These are phyloP conservation scores for Hydraecia micacea DNA, from an alignment of 2,888 invertebrate species.

Conservation along the genomic window DNA sequence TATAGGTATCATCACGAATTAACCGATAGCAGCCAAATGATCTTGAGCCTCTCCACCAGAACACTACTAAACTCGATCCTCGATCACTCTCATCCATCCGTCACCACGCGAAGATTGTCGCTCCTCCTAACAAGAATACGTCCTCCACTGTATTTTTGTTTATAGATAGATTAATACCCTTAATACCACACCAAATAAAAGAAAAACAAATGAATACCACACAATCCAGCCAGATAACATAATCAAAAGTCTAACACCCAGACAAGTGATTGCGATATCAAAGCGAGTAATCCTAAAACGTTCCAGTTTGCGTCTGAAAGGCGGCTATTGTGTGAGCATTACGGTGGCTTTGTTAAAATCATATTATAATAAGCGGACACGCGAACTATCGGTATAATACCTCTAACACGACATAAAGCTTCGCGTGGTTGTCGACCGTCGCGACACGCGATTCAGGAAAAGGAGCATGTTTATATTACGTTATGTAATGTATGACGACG, in stretches of 20 bases:
- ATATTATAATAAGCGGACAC: slow-evolving; percentile 86
- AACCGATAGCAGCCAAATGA: not conserved
- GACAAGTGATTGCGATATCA: slow-evolving; percentile 69
- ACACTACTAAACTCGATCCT: not conserved
- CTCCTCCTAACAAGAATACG: too few species aligned
- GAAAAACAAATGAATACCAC: slow-evolving; percentile 14
- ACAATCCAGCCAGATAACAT: slow-evolving; percentile 46
- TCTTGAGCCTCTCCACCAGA: not conserved
- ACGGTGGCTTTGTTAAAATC: slow-evolving; percentile 84
- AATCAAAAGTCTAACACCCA: slow-evolving; percentile 51
- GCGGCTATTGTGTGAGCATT: slow-evolving; percentile 84
- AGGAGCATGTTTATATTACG: slow-evolving; percentile 58
- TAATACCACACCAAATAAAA: not conserved
- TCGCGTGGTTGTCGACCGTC: slow-evolving; percentile 74
- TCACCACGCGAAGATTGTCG: too few species aligned
- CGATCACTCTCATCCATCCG: not conserved
- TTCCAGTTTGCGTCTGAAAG: slow-evolving; percentile 83
- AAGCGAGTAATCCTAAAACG: slow-evolving; percentile 77
- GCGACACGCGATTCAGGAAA: slow-evolving; percentile 77
- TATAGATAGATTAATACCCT: not conserved
- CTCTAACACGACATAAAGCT: slow-evolving; percentile 74
- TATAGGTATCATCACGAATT: not conserved
- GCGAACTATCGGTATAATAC: slow-evolving; percentile 85
- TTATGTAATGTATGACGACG: slow-evolving; percentile 16
- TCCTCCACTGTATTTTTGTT: too few species aligned